Evolutionary conservation across 2,113 vertebrate species (phyloP), one percentile per base, ranked within the genome.

Genomic region (Tachysurus fulvidraco): DNA sequence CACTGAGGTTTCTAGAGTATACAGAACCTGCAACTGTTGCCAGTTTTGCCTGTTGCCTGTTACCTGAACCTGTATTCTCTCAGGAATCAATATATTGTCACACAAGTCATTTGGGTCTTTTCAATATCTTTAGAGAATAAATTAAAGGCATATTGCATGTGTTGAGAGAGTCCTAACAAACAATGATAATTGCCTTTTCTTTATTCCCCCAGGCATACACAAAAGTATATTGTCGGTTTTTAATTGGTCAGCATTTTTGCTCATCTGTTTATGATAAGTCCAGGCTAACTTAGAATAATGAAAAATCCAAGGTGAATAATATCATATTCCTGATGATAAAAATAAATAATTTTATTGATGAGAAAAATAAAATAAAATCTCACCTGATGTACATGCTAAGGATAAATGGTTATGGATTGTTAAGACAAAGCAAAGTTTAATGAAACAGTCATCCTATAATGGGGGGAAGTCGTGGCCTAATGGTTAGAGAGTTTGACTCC

Each of bases 101-200:
- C 36, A 44, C 1, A 4, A 44, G 8, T 71, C 36, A 41, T 74
- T 46, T 23, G 71, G 71, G 41, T 23, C 71, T n/a, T 52, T 23
- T 52, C 23, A 12, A 17, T 52, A 52, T 76, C 73, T 76, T 50
- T 12, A n/a, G 73, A 76, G 23, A 76, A 50, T 76, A 76, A 76
- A 76, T 76, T 52, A 76, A 14, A n/a, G 23, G 23, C 46, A 46
- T 74, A 46, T 5, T 25, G 44, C 46, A 14, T 14, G 73, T 23
- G 46, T 76, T 76, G 0, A 52, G 21, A 44, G 28, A 36, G 16
- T 71, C 30, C 41, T 74, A 23, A 25, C 67, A 71, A 71, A 41
- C 71, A 74, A 10, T 74, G 19, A 46, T 74, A 74, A 74, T 74
- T 74, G 19, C 71, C 41, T 46, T 71, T 74, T 74, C 69, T 21